phyloP scores from a whole-genome alignment of 2,113 vertebrate genomes.

The Taurulus bubalis region DNA sequence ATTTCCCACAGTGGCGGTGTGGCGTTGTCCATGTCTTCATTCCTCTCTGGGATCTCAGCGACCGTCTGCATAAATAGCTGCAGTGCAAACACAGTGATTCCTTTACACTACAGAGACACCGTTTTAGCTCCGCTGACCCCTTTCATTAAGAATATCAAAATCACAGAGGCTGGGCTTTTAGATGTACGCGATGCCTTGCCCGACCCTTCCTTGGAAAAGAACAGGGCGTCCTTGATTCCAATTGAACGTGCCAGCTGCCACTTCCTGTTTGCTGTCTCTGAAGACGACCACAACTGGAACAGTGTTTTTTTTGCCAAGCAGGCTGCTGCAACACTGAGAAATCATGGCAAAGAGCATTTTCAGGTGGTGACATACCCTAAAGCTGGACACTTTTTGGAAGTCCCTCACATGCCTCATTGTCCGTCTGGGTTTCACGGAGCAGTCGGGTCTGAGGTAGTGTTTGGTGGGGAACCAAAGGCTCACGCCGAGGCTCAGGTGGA shows the following conservation, averaged over 20 bases:
- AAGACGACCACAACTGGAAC: constrained; percentile 92
- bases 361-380: constrained; percentile 86
- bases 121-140: constrained; percentile 79
- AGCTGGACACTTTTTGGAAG: constrained; percentile 91
- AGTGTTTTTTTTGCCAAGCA: constrained; percentile 83
- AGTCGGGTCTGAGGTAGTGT: constrained; percentile 78
- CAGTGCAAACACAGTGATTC: constrained; percentile 78
- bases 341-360: constrained; percentile 84
- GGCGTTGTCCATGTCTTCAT: constrained; percentile 89
- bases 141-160: constrained; percentile 31
- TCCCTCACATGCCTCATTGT: constrained; percentile 88
- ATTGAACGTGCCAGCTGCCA: constrained; percentile 86
- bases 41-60: constrained; percentile 87
- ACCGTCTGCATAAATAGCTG: constrained; percentile 87
- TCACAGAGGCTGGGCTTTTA: constrained; percentile 75
- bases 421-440: constrained; percentile 82
- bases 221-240: constrained; percentile 84
- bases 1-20: constrained; percentile 89
- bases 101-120: constrained; percentile 80
- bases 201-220: constrained; percentile 76
- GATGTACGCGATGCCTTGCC: constrained; percentile 79
- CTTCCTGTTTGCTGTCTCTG: constrained; percentile 87
- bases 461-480: constrained; percentile 89
- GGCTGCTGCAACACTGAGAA: constrained; percentile 82
- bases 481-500: constrained; percentile 87